phyloP scores from a whole-genome alignment of 2,797 vertebrate genomes.

The Distichodus sexfasciatus region DNA sequence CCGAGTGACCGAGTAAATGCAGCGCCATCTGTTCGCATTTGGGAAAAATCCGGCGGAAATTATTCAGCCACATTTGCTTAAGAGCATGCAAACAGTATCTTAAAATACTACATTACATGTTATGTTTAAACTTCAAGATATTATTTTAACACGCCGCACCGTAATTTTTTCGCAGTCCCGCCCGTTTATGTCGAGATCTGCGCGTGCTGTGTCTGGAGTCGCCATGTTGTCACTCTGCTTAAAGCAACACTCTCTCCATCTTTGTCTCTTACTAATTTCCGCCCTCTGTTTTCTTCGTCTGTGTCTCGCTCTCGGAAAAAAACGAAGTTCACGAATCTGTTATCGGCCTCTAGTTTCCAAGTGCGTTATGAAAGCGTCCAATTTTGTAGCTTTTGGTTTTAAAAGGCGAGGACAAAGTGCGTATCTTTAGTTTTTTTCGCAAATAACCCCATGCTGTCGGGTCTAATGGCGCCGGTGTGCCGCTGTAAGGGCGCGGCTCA shows the following conservation, averaged over 20 bases:
- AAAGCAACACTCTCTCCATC: conserved; percentile 79
- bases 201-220: conserved; percentile 71
- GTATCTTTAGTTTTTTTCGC: no score
- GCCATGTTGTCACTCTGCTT: conserved; percentile 82
- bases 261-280: conserved; percentile 79
- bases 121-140: not conserved
- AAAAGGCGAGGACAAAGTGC: no score
- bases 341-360: no score
- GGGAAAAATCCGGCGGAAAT: not conserved
- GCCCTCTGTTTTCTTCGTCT: conserved; percentile 66
- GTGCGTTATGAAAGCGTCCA: no score
- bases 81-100: not conserved
- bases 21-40: conserved; percentile 10
- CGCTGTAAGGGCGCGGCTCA: no score
- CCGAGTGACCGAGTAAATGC: not conserved
- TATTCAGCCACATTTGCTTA: not conserved
- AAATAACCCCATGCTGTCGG: no score
- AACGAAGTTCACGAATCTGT: no score
- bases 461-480: no score
- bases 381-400: no score
- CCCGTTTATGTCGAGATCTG: not conserved
- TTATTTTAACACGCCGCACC: conserved; percentile 9
- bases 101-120: not conserved
- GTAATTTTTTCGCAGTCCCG: not conserved
- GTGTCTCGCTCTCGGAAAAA: conserved; percentile 48